Evolutionary conservation across 2,113 vertebrate genomes (phyloP).

Genomic region (Xiphias gladius): DNA sequence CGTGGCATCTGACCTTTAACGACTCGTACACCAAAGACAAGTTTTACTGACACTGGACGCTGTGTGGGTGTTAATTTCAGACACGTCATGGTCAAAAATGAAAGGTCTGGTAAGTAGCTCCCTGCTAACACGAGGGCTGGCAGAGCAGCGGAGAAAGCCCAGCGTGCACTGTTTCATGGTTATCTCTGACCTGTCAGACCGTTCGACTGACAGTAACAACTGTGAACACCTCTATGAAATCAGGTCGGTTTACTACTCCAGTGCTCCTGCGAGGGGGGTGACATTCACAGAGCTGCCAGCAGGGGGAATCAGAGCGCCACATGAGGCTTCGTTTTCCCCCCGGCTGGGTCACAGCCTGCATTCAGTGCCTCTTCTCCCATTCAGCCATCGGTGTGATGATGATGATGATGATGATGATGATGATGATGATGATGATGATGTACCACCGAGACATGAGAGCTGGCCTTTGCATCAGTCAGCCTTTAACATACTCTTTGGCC

Average conservation of each 20-base stretch:
- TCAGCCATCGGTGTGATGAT: conserved; percentile 4
- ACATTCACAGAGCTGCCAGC: conserved; percentile 37
- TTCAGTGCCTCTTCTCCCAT: not conserved
- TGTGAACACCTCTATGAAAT: not conserved
- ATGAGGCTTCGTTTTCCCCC: not conserved
- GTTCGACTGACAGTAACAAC: conserved; percentile 8
- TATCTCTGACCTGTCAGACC: not conserved
- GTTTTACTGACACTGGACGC: conserved; percentile 10
- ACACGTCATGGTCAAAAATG: not conserved
- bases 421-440: not conserved
- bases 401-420: not conserved
- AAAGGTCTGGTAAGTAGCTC: not conserved
- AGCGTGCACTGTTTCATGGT: conserved; percentile 1
- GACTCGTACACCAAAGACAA: conserved; percentile 4
- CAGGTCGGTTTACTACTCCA: not conserved
- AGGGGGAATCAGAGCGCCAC: conserved; percentile 65
- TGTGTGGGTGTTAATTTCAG: conserved; percentile 15
- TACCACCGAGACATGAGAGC: not conserved
- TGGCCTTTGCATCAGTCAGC: not conserved
- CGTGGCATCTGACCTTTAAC: conserved; percentile 45
- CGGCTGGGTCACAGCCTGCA: not conserved
- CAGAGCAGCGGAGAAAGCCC: not conserved
- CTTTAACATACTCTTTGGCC: not conserved
- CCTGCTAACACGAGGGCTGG: no score
- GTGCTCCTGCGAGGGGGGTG: not conserved